Evolutionary conservation across 1,140 invertebrate genomes (phyloP).

Genomic region (Pissodes strobi): DNA sequence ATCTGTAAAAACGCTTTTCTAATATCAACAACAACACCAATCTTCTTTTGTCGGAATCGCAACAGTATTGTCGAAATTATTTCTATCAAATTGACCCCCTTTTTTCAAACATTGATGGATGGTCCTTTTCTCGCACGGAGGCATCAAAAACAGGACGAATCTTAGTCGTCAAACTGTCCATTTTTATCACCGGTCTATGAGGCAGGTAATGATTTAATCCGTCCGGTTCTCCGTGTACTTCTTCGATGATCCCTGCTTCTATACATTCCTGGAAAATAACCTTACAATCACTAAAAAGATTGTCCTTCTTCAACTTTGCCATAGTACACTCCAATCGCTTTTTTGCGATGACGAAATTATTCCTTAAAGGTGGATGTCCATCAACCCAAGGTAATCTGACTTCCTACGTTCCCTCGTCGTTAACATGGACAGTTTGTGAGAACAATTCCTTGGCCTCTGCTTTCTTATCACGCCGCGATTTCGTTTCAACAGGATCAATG

Average conservation of each 20-base stretch:
- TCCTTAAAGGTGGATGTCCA: slow-evolving; percentile 32
- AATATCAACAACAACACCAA: slow-evolving; percentile 55
- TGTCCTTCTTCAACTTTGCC: background rate
- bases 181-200: slow-evolving; percentile 33
- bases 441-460: slow-evolving; percentile 45
- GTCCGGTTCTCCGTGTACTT: background rate
- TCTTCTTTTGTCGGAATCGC: slow-evolving; percentile 49
- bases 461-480: slow-evolving; percentile 38
- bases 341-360: background rate
- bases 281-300: background rate
- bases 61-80: slow-evolving; percentile 51
- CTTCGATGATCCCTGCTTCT: slow-evolving; percentile 19
- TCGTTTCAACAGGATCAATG: slow-evolving; percentile 46
- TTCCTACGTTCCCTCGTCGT: slow-evolving; percentile 44
- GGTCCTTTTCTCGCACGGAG: slow-evolving; percentile 38
- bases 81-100: slow-evolving; percentile 55
- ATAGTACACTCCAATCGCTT: background rate
- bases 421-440: slow-evolving; percentile 39
- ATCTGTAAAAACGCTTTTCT: slow-evolving; percentile 12
- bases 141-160: slow-evolving; percentile 37
- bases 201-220: slow-evolving; percentile 37
- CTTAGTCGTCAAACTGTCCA: slow-evolving; percentile 21
- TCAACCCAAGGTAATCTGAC: slow-evolving; percentile 49
- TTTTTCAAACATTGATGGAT: slow-evolving; percentile 39
- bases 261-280: slow-evolving; percentile 14